Percentiles rank a stretch among this genome's conserved stretches.
Conservation (phyloP, 2,113 vertebrate species). For the Aramus guarauna region DNA sequence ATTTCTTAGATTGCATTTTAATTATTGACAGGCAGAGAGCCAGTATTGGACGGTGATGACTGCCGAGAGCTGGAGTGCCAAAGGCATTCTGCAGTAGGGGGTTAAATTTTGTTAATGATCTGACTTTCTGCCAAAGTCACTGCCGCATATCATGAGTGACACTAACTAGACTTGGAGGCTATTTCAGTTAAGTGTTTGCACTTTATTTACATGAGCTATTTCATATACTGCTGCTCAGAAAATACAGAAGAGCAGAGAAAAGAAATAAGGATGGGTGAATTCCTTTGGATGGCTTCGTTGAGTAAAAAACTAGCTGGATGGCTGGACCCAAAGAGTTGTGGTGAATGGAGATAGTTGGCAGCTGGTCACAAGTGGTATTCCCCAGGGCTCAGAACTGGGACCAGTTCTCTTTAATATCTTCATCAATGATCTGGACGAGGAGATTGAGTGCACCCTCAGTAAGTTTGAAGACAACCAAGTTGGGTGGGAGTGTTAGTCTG, state of each 20-base stretch:
- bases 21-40: neutral
- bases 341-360: too few species aligned
- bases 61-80: neutral
- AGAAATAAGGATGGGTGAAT: neutral
- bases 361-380: neutral
- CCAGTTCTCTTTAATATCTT: neutral
- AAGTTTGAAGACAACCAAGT: neutral
- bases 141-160: neutral
- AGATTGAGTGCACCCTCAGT: neutral
- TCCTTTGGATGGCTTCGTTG: neutral
- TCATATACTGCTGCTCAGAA: neutral
- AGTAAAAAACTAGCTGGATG: neutral
- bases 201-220: constrained; percentile 10
- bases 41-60: neutral
- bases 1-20: constrained; percentile 48
- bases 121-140: neutral
- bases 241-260: neutral
- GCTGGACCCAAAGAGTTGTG: neutral
- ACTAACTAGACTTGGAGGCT: constrained; percentile 15
- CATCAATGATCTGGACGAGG: neutral
- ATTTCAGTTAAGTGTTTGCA: neutral
- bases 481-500: neutral
- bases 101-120: constrained; percentile 23
- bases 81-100: neutral
- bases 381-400: too few species aligned